These are phyloP conservation scores for Poecilia wingei DNA, from an alignment of 2,797 vertebrate genomes.

Conservation along the genomic window DNA sequence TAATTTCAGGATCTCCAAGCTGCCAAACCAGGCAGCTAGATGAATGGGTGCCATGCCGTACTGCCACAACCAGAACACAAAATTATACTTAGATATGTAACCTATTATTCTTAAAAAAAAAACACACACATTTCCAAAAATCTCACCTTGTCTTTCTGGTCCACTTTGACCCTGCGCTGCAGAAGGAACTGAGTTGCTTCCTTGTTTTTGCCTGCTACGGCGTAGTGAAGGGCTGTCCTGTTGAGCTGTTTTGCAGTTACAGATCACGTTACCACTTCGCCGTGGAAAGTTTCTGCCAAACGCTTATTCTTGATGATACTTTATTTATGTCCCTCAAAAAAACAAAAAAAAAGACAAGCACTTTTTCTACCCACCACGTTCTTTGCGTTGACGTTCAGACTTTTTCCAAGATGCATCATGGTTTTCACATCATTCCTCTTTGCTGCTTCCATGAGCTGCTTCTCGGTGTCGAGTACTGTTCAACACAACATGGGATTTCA, in stretches of 20 bases:
- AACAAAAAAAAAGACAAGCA: background rate
- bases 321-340: background rate
- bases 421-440: constrained; percentile 87
- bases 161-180: constrained; percentile 87
- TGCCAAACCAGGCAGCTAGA: constrained; percentile 91
- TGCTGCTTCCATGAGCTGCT: constrained; percentile 88
- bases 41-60: constrained; percentile 88
- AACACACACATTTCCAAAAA: background rate
- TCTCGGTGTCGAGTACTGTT: constrained; percentile 88
- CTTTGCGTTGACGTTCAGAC: constrained; percentile 86
- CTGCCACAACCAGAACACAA: constrained; percentile 67
- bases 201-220: constrained; percentile 82
- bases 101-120: background rate
- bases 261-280: background rate
- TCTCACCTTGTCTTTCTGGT: constrained; percentile 87
- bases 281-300: background rate
- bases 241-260: constrained; percentile 77
- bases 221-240: constrained; percentile 89
- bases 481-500: constrained; percentile 18
- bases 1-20: constrained; percentile 86
- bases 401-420: constrained; percentile 84
- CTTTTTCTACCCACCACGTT: constrained; percentile 82
- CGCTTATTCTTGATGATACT: background rate
- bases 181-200: constrained; percentile 87
- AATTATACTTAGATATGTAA: background rate